phyloP scores from a whole-genome alignment of 2,113 vertebrate genomes.

The Anas platyrhynchos region DNA sequence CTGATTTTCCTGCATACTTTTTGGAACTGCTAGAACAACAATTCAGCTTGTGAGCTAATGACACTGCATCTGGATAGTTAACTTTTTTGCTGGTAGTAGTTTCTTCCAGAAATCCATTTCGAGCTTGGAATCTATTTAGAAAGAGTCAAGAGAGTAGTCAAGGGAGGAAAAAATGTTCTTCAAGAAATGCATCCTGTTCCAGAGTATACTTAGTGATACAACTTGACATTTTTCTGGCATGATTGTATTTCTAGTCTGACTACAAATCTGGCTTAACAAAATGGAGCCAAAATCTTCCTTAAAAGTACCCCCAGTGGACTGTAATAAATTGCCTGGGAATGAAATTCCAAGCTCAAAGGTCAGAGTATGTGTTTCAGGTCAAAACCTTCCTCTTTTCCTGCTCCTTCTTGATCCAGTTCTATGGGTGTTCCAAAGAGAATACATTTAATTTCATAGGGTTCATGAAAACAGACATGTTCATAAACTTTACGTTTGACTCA shows the following conservation, averaged over 20 bases:
- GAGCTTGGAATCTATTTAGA: constrained; percentile 7
- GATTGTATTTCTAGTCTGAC: constrained; percentile 7
- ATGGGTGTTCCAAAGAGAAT: constrained; percentile 9
- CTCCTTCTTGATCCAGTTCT: not conserved
- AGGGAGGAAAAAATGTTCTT: constrained; percentile 11
- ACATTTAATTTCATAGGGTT: not conserved
- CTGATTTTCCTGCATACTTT: not conserved
- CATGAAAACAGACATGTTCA: not conserved
- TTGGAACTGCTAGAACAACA: not conserved
- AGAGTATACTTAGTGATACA: not conserved
- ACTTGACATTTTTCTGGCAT: constrained; percentile 31
- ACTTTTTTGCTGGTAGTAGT: not conserved
- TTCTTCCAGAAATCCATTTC: constrained; percentile 40
- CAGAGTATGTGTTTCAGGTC: constrained; percentile 36
- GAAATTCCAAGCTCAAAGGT: constrained; percentile 36
- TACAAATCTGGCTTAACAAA: constrained; percentile 17
- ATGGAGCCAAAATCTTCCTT: constrained; percentile 22
- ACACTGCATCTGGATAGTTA: not conserved
- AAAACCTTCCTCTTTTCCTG: constrained; percentile 29
- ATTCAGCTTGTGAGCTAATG: not conserved
- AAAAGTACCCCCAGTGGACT: not conserved
- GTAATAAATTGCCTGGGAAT: constrained; percentile 27
- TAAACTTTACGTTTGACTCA: not conserved
- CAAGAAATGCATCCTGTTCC: not conserved
- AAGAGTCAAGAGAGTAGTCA: not conserved